Conservation (phyloP, 2,888 invertebrate genomes). For the Arctia plantaginis region DNA sequence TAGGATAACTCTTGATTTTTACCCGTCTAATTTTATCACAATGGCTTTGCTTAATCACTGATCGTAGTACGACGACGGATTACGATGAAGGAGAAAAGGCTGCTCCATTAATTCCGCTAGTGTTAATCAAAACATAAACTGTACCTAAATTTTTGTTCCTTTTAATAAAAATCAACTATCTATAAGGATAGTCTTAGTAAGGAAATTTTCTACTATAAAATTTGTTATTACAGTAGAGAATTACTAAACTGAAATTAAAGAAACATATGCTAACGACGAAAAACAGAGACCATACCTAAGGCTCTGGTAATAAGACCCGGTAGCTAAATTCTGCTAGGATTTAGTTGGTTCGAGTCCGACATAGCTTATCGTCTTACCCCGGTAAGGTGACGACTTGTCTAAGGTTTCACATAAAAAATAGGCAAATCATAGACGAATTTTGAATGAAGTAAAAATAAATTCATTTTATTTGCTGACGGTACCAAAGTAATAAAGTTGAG, state of each 20-base stretch:
- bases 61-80: neutral
- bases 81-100: neutral
- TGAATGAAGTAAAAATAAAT: neutral
- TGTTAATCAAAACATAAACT: neutral
- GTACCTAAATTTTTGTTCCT: too few species aligned
- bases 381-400: neutral
- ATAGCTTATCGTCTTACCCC: neutral
- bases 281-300: neutral
- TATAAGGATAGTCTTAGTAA: neutral
- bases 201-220: neutral
- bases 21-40: neutral
- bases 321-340: neutral
- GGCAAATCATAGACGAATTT: neutral
- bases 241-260: too few species aligned
- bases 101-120: neutral
- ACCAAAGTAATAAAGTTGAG: constrained; percentile 73
- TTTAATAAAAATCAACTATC: neutral
- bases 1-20: neutral
- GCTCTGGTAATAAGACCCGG: neutral
- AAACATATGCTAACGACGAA: neutral
- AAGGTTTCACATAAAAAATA: neutral
- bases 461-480: constrained; percentile 58
- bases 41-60: neutral
- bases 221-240: neutral
- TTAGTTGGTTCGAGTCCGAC: neutral